A percentile compares a stretch with the other conserved stretches of the same genome.
These are phyloP conservation scores for Paraescarpia echinospica DNA, from an alignment of 1,140 invertebrate species.

Conservation along the genomic window DNA sequence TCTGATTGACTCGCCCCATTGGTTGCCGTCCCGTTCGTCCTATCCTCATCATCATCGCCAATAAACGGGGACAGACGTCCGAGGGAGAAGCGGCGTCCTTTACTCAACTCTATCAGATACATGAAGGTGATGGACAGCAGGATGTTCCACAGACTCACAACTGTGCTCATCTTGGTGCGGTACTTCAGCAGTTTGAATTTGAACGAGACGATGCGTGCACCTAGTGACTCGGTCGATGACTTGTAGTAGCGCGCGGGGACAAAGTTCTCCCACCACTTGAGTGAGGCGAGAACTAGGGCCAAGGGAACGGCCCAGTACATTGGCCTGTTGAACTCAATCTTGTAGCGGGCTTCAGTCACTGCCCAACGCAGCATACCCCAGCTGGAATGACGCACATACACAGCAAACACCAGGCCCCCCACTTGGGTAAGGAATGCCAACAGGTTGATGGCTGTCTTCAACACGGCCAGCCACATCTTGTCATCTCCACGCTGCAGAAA, in stretches of 20 bases:
- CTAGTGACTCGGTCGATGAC: not conserved
- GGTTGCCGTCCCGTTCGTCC: not conserved
- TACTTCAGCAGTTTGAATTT: not conserved
- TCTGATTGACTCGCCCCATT: not conserved
- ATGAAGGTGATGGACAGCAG: not conserved
- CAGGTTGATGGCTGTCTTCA: not conserved
- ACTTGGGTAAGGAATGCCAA: not conserved
- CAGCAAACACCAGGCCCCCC: not conserved
- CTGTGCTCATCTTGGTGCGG: not conserved
- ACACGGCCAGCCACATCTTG: not conserved
- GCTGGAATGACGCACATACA: not conserved
- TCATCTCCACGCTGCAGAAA: not conserved
- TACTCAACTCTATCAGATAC: not conserved
- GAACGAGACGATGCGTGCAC: not conserved
- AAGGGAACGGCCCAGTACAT: conserved; percentile 35
- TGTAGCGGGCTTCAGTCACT: not conserved
- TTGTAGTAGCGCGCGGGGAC: conserved; percentile 3
- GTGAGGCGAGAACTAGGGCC: conserved; percentile 47
- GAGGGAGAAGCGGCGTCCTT: not conserved
- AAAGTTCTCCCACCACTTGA: conserved; percentile 56
- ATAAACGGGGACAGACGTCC: not conserved
- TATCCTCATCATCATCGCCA: not conserved
- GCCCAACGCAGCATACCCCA: not conserved
- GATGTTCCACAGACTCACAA: not conserved
- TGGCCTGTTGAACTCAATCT: not conserved